Conservation (phyloP, 2,888 invertebrate species). For the Tigriopus californicus region DNA sequence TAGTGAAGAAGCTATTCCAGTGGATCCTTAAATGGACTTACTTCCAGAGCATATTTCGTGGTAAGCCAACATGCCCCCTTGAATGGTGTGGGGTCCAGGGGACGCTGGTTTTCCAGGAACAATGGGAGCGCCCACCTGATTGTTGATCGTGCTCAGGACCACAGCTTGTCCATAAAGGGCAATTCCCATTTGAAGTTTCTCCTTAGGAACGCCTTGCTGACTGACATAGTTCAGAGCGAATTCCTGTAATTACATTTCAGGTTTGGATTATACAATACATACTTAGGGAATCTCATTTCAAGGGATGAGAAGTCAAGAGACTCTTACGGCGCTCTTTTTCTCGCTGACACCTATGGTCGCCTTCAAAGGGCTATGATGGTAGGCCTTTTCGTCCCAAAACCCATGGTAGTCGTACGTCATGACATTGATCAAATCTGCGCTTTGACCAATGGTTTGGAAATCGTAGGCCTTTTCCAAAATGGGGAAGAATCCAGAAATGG, state of each 20-base stretch:
- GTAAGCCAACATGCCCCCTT: constrained; percentile 24
- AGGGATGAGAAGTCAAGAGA: neutral
- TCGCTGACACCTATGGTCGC: neutral
- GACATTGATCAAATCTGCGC: constrained; percentile 46
- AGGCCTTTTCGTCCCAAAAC: constrained; percentile 24
- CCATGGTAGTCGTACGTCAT: constrained; percentile 44
- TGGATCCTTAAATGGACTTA: constrained; percentile 8
- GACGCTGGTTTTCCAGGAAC: constrained; percentile 15
- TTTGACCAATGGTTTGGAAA: constrained; percentile 35
- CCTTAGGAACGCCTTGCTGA: constrained; percentile 53
- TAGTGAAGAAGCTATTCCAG: no score
- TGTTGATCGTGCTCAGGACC: constrained; percentile 33
- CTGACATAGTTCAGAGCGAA: constrained; percentile 55
- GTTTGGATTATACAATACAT: no score
- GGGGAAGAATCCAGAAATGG: constrained; percentile 21
- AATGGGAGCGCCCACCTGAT: constrained; percentile 17
- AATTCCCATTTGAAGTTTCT: constrained; percentile 64
- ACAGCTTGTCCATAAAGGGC: constrained; percentile 79
- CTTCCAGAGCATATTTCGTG: constrained; percentile 21
- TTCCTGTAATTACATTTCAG: constrained; percentile 9
- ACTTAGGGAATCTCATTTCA: no score
- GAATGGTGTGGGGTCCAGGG: constrained; percentile 22
- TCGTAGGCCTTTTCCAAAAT: constrained; percentile 44
- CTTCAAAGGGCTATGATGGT: neutral
- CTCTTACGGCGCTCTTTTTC: neutral